Evolutionary conservation across 2,113 vertebrate species (phyloP).

Genomic region (Nesogale talazaci): DNA sequence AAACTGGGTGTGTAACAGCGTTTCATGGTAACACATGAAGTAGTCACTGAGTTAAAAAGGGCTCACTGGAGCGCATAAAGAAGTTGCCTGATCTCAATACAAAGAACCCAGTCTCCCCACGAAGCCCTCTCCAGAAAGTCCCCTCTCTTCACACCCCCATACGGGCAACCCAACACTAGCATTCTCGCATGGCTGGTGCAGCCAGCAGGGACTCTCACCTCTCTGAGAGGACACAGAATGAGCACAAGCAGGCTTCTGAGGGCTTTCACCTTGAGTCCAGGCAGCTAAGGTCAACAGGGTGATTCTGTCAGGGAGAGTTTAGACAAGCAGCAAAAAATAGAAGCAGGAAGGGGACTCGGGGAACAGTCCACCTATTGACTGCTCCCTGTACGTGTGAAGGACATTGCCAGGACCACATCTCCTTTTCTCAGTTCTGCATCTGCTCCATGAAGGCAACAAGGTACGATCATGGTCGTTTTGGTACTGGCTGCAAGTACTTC

Average conservation of each 20-base stretch:
- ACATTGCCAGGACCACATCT: not conserved
- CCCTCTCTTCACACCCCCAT: not conserved
- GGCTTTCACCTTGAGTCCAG: conserved; percentile 8
- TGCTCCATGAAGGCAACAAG: not conserved
- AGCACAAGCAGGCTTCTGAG: not conserved
- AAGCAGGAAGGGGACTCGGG: conserved; percentile 21
- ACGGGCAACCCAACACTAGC: not conserved
- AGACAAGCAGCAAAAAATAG: not conserved
- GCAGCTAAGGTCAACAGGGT: not conserved
- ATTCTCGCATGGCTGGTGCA: not conserved
- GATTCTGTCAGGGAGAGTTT: not conserved
- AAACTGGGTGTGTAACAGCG: conserved; percentile 21
- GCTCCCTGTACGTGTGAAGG: not conserved
- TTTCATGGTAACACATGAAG: conserved; percentile 57
- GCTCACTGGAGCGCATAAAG: not conserved
- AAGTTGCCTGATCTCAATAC: conserved; percentile 51
- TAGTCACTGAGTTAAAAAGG: conserved; percentile 45
- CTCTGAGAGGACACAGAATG: not conserved
- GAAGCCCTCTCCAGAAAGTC: conserved; percentile 33
- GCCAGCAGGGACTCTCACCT: not conserved
- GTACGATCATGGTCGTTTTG: not conserved
- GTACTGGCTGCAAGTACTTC: conserved; percentile 43
- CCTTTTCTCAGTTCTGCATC: conserved; percentile 36
- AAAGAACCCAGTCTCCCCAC: conserved; percentile 55
- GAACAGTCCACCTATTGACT: not conserved